Evolutionary conservation across 2,113 vertebrate genomes (phyloP).

Genomic region (Amblyornis subalaris): DNA sequence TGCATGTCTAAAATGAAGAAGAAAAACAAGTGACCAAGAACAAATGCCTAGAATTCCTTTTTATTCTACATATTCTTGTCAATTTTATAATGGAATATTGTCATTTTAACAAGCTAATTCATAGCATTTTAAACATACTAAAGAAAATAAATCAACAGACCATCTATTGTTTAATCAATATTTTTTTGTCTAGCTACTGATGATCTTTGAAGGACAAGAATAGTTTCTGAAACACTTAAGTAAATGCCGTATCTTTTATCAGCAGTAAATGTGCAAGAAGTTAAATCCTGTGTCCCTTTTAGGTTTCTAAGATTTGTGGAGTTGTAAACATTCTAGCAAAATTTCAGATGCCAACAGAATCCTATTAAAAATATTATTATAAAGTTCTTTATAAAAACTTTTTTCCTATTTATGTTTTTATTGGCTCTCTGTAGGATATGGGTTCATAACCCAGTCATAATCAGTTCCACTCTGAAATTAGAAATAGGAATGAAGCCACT

Average conservation of each 20-base stretch:
- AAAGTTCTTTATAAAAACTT: conserved; percentile 42
- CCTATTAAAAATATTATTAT: conserved; percentile 42
- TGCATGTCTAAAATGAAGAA: background rate
- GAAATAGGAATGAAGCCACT: conserved; percentile 55
- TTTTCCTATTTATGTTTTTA: conserved; percentile 52
- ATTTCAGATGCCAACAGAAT: conserved; percentile 10
- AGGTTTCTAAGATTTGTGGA: conserved; percentile 22
- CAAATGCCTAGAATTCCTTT: background rate
- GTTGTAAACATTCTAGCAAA: conserved; percentile 52
- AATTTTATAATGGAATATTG: background rate
- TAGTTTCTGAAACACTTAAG: background rate
- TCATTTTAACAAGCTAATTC: background rate
- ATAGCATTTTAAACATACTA: background rate
- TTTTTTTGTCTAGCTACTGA: background rate
- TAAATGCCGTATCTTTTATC: background rate
- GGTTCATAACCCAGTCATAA: conserved; percentile 58
- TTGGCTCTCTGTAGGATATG: conserved; percentile 5
- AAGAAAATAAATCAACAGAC: background rate
- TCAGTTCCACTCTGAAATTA: conserved; percentile 62
- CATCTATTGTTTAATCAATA: background rate
- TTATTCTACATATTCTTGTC: background rate
- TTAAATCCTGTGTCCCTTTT: background rate
- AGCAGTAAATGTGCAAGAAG: background rate
- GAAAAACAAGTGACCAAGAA: background rate
- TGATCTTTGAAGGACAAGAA: background rate